Base-by-base conservation (phyloP, 2,888 invertebrate species). In the Tyria jacobaeae region DNA sequence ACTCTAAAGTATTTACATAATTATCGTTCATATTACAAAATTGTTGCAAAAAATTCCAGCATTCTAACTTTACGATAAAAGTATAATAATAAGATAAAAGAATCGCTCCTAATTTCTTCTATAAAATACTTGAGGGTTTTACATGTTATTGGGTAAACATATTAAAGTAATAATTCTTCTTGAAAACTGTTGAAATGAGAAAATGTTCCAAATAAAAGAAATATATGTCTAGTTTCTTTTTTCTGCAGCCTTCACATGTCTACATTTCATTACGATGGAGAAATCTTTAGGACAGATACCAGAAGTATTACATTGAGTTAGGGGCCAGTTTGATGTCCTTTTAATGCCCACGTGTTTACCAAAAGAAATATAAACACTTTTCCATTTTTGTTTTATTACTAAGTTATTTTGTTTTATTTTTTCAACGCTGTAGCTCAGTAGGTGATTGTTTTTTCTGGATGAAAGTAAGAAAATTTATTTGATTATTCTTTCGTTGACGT, bases 91-190 rank as follows among this genome's bases (percentile, higher is more conserved):
- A 35, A 62, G 63, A 70, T 60, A 44, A 52, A 67, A 67, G 37
- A 41, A 71, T 57, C 55, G 55, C 56, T n/a, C 66, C n/a, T 57
- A 50, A 64, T 62, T 59, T n/a, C n/a, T 64, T 71, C 64, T 60
- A 59, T 12, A 57, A 62, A 70, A 73, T 51, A 62, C 60, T 70
- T 64, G 47, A 57, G 41, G 24, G n/a, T 53, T 63, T 62, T 57
- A 70, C 50, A 60, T 58, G 70, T 64, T 59, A 64, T 64, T 61
- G 59, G 25, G 9, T 34, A 53, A 61, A 50, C 53, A 59, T 61
- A 62, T 71, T 66, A 39, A 57, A 55, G 24, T 53, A 62, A 59
- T 57, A 27, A 37, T 47, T 7, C 27, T 57, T 50, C 50, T 52
- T 65, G 31, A 52, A 57, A n/a, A 47, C 34, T 24, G 24, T 35